Evolutionary conservation across 1,140 invertebrate species (phyloP).

Genomic region (Lerema accius): DNA sequence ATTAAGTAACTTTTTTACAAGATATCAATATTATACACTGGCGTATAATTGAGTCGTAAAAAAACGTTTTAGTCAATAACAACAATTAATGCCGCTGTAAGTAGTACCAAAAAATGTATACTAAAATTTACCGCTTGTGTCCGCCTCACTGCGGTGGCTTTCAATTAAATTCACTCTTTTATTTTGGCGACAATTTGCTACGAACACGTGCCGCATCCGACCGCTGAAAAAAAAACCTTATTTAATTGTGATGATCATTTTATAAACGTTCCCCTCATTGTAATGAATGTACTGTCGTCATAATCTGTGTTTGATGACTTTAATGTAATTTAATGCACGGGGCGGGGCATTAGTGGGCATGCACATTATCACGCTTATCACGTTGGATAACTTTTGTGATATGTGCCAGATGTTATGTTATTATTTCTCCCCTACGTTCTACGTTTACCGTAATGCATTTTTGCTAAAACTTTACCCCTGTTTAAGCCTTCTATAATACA

Average conservation of each 20-base stretch:
- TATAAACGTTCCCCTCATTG: constrained; percentile 43
- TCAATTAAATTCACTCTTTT: constrained; percentile 45
- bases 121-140: constrained; percentile 14
- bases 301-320: constrained; percentile 56
- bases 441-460: not conserved
- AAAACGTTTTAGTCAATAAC: no score
- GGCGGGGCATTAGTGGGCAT: constrained; percentile 55
- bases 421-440: constrained; percentile 20
- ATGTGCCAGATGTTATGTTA: constrained; percentile 52
- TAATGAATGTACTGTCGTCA: constrained; percentile 45
- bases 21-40: no score
- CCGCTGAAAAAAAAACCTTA: constrained; percentile 39
- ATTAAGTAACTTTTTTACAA: no score
- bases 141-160: not conserved
- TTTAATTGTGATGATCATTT: constrained; percentile 43
- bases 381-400: constrained; percentile 53
- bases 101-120: no score
- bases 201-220: constrained; percentile 42
- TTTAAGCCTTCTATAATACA: no score
- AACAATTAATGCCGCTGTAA: no score
- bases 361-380: constrained; percentile 60
- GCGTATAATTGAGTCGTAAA: no score
- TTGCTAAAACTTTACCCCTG: not conserved
- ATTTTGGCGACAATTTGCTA: constrained; percentile 45
- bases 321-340: constrained; percentile 59